Percentiles rank a stretch among this genome's conserved stretches.
These are phyloP conservation scores for Protophormia terraenovae DNA, from an alignment of 2,888 invertebrate species.

Conservation along the genomic window DNA sequence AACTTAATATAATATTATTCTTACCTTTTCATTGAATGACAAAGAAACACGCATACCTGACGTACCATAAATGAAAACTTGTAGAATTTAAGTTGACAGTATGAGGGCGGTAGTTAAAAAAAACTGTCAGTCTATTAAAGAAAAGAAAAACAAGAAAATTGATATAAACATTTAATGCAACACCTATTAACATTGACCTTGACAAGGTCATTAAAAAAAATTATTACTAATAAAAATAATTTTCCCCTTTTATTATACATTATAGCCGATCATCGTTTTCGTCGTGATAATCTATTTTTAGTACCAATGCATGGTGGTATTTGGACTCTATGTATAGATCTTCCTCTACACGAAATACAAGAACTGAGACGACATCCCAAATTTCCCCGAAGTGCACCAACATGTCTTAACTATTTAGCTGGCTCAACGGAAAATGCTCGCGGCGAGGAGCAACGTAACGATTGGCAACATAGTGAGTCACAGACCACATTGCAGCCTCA, in stretches of 20 bases:
- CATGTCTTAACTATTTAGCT: constrained; percentile 91
- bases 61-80: neutral
- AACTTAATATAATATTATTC: neutral
- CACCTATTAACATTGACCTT: neutral
- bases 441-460: constrained; percentile 88
- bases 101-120: neutral
- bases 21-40: constrained; percentile 24
- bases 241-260: neutral
- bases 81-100: constrained; percentile 1
- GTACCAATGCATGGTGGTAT: constrained; percentile 95
- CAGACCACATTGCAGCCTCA: constrained; percentile 81
- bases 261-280: constrained; percentile 81
- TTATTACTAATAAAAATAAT: neutral
- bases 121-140: neutral
- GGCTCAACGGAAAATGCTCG: constrained; percentile 85
- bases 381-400: constrained; percentile 82
- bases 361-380: constrained; percentile 81
- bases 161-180: neutral
- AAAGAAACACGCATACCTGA: constrained; percentile 4
- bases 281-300: constrained; percentile 84
- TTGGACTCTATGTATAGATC: constrained; percentile 92
- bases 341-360: constrained; percentile 89
- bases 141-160: constrained; percentile 4
- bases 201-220: constrained; percentile 2
- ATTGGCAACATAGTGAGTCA: constrained; percentile 90